Percentiles rank a stretch among this genome's conserved stretches.
phyloP scores from a whole-genome alignment of 2,888 invertebrate species.

The Nomada flava region DNA sequence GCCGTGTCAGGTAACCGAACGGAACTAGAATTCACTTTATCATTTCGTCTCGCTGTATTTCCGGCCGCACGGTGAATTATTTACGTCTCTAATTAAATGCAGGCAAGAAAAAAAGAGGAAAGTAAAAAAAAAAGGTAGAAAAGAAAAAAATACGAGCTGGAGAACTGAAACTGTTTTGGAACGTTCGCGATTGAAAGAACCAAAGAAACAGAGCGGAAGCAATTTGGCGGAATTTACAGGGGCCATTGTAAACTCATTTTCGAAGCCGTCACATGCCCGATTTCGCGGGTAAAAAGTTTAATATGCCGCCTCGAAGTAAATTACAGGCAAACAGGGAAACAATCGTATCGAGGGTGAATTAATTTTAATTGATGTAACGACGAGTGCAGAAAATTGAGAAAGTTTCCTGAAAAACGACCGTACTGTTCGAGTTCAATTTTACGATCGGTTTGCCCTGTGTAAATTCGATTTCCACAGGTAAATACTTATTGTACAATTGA shows the following conservation, averaged over 20 bases:
- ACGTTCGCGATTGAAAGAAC: not conserved
- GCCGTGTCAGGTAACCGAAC: not conserved
- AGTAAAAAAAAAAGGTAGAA: not conserved
- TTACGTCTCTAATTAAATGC: not conserved
- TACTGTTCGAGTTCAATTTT: not conserved
- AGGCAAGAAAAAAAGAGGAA: not conserved
- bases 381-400: not conserved
- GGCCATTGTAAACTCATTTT: slow-evolving; percentile 1
- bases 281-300: not conserved
- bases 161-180: not conserved
- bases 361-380: slow-evolving; percentile 18
- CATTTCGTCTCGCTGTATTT: not conserved
- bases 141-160: not conserved
- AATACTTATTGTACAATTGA: too few species aligned
- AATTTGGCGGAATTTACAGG: slow-evolving; percentile 15
- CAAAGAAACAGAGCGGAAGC: not conserved
- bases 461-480: not conserved
- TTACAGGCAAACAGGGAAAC: slow-evolving; percentile 1
- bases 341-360: not conserved
- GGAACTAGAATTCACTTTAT: not conserved
- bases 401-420: slow-evolving; percentile 10
- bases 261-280: not conserved
- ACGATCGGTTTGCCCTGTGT: not conserved
- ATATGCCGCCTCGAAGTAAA: not conserved
- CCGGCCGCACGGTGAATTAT: too few species aligned